Conservation (phyloP, 2,888 invertebrate species). For the Keiferia lycopersicella region DNA sequence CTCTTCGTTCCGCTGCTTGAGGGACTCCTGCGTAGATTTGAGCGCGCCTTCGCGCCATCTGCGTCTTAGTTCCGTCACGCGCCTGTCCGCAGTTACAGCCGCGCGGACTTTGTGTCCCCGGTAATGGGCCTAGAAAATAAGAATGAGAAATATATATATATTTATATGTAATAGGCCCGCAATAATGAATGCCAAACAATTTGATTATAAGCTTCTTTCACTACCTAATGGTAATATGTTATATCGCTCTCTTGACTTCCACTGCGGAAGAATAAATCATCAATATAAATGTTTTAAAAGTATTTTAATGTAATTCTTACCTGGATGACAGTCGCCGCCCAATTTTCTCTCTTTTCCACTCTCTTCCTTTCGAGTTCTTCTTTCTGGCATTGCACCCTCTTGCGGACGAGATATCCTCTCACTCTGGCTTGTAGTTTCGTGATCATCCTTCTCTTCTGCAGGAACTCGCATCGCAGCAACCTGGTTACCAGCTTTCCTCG, state of each 20-base stretch:
- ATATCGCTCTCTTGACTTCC: too few relatives aligned
- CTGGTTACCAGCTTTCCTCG: slow-evolving; percentile 63
- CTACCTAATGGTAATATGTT: too few relatives aligned
- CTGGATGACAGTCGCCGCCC: slow-evolving; percentile 85
- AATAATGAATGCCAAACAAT: too few relatives aligned
- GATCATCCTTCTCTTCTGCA: slow-evolving; percentile 54
- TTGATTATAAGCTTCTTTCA: too few relatives aligned
- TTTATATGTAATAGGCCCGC: too few relatives aligned
- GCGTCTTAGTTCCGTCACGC: slow-evolving; percentile 55
- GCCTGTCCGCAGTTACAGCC: slow-evolving; percentile 43
- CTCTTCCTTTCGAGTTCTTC: slow-evolving; percentile 64
- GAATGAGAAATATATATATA: too few relatives aligned
- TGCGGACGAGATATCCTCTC: slow-evolving; percentile 75
- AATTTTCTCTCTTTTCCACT: slow-evolving; percentile 61
- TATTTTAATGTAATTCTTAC: slow-evolving; percentile 44
- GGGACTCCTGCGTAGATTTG: slow-evolving; percentile 58
- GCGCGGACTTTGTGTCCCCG: slow-evolving; percentile 72
- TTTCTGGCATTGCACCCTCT: slow-evolving; percentile 66
- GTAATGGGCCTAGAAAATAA: slow-evolving; percentile 66
- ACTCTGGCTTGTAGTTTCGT: slow-evolving; percentile 66
- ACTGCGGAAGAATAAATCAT: neutral
- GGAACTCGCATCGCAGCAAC: slow-evolving; percentile 56
- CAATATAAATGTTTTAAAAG: neutral
- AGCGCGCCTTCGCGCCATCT: slow-evolving; percentile 68
- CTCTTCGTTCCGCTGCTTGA: slow-evolving; percentile 67